Evolutionary conservation across 1,140 invertebrate genomes (phyloP), one percentile per base, ranked within the genome.

Genomic region (Latrodectus geometricus): DNA sequence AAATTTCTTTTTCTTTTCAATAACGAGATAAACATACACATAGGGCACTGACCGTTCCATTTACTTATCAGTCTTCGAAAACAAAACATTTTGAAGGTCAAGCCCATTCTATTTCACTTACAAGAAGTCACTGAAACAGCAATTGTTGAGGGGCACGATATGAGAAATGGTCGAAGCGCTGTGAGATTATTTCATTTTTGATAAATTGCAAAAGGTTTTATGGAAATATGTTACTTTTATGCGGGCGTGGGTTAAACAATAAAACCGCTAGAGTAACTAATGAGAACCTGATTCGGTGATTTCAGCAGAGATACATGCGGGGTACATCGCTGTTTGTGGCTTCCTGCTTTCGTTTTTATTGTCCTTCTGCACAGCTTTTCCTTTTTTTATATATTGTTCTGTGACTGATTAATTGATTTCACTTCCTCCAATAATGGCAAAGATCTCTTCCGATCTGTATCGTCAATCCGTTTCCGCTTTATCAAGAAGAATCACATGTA

Each of bases 161-260:
- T n/a, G 15, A 15, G 20, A 23, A 69, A 69, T 5, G 35, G 12
- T 7, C 61, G 1, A 35, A 61, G 68, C 17, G 20, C 68, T 69
- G 11, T 9, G n/a, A 69, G 9, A 69, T n/a, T 69, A n/a, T 9
- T 73, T 73, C 48, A 49, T 15, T 73, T 73, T 35, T 73, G 70
- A 73, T 73, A 73, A 73, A 73, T 73, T 73, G 70, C 21, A 35
- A 48, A 14, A 5, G 23, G 23, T 48, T 73, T 48, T 73, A 73
- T 73, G 70, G 70, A 73, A 73, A 73, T 73, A 14, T 48, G 23
- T 2, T 15, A 14, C 70, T 35, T 17, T 15, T n/a, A 73, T 35
- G 23, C 70, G 70, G 70, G 23, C 23, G 70, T 73, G 70, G 70
- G 35, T 50, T 49, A 48, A 49, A 48, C 70, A 73, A 73, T 49